Percentiles rank a stretch among this genome's conserved stretches.
Conservation (phyloP, 2,888 invertebrate genomes). For the Hypolimnas misippus region DNA sequence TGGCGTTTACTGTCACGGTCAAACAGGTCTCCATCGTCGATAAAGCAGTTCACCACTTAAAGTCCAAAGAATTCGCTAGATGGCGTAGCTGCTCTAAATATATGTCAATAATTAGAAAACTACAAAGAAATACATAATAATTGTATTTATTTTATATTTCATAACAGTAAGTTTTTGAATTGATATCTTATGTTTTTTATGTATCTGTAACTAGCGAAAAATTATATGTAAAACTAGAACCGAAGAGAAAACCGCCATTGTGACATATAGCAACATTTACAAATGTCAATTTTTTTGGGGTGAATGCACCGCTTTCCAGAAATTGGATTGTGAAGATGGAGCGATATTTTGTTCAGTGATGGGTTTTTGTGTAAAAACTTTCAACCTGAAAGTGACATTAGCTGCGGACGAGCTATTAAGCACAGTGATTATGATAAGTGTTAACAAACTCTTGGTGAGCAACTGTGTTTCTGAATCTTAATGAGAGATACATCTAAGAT, state of each 20-base stretch:
- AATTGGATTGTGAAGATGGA: constrained; percentile 31
- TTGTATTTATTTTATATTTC: background rate
- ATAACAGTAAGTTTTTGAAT: background rate
- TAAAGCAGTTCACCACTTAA: constrained; percentile 51
- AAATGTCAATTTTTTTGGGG: constrained; percentile 26
- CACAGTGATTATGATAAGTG: constrained; percentile 11
- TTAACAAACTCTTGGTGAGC: constrained; percentile 6
- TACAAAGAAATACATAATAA: background rate
- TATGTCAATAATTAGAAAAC: background rate
- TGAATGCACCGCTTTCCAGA: constrained; percentile 30
- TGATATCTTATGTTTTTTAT: background rate
- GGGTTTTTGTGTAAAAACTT: constrained; percentile 51
- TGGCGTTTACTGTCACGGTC: constrained; percentile 68
- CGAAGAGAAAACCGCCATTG: background rate
- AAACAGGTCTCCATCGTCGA: constrained; percentile 49
- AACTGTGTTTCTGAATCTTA: constrained; percentile 8
- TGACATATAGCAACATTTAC: background rate
- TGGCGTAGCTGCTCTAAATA: constrained; percentile 44
- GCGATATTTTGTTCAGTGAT: constrained; percentile 50
- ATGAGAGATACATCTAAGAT: constrained; percentile 20
- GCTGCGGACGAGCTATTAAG: constrained; percentile 27
- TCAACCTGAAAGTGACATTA: constrained; percentile 45
- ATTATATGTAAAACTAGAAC: no score
- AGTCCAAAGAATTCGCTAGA: constrained; percentile 44
- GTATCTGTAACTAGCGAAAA: no score